phyloP scores from a whole-genome alignment of 2,113 vertebrate species.

The Bos taurus region DNA sequence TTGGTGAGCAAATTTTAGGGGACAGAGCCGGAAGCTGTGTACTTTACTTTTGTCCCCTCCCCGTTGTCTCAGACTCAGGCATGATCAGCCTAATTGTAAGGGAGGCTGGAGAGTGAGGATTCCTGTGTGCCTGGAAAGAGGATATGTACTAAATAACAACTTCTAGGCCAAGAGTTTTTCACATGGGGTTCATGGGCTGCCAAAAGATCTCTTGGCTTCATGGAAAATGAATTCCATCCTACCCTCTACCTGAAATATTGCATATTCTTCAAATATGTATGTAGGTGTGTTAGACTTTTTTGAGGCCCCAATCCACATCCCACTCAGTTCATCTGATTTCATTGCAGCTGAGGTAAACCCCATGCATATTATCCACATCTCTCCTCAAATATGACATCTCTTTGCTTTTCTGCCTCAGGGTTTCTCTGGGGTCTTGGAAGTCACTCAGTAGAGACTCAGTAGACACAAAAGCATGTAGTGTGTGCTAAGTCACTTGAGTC shows the following conservation, averaged over 20 bases:
- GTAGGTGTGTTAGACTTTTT: neutral
- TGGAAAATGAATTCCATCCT: constrained; percentile 2
- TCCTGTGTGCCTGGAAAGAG: neutral
- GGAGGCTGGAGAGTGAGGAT: neutral
- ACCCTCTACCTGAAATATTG: neutral
- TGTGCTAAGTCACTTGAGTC: neutral
- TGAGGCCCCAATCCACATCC: neutral
- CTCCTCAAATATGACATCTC: neutral
- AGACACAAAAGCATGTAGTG: neutral
- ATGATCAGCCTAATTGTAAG: neutral
- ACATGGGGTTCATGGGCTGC: neutral
- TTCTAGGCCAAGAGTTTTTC: neutral
- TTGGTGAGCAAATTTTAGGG: neutral
- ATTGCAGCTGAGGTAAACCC: neutral
- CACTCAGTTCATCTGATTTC: neutral
- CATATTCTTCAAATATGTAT: neutral
- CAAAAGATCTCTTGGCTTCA: neutral
- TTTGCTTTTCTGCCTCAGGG: neutral
- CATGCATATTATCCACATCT: neutral
- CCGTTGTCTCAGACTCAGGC: neutral
- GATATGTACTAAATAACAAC: neutral
- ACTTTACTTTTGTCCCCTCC: neutral
- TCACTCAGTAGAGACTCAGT: neutral
- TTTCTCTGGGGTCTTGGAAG: neutral
- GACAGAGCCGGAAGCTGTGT: neutral